These are phyloP conservation scores for Pseudobourletiella spinata DNA, from an alignment of 1,140 invertebrate genomes.

Conservation along the genomic window DNA sequence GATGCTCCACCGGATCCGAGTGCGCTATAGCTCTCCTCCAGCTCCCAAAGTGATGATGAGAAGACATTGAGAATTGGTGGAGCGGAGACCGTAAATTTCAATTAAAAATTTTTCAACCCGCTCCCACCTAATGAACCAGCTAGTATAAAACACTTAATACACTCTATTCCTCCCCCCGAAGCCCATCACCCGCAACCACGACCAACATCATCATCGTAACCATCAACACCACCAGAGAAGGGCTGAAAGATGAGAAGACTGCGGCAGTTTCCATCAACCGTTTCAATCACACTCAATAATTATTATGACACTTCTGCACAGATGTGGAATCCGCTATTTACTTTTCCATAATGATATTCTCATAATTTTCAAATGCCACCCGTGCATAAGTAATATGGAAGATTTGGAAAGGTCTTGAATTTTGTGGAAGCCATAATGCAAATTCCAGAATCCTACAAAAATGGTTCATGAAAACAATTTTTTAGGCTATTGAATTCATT, in stretches of 20 bases:
- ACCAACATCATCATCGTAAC: no score
- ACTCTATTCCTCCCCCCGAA: background rate
- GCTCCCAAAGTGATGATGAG: background rate
- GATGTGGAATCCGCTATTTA: no score
- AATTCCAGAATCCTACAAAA: no score
- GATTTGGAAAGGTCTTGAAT: no score
- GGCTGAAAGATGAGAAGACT: no score
- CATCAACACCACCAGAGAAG: background rate
- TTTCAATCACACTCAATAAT: background rate
- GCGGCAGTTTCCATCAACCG: background rate
- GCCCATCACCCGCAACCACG: background rate
- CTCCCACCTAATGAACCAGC: conserved; percentile 25
- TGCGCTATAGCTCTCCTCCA: background rate
- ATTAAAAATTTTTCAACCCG: conserved; percentile 32
- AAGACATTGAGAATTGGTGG: conserved; percentile 2
- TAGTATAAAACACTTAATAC: conserved; percentile 16
- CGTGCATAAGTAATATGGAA: no score
- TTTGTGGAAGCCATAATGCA: no score
- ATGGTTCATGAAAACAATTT: no score
- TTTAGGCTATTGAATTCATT: no score
- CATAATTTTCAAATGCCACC: no score
- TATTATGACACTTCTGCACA: no score
- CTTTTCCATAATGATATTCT: no score
- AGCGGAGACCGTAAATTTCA: conserved; percentile 27
- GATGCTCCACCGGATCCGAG: background rate